These are phyloP conservation scores for Dysidea cf. avara DNA, from an alignment of 37 sponge, comb jelly and placozoan species.

Conservation along the genomic window DNA sequence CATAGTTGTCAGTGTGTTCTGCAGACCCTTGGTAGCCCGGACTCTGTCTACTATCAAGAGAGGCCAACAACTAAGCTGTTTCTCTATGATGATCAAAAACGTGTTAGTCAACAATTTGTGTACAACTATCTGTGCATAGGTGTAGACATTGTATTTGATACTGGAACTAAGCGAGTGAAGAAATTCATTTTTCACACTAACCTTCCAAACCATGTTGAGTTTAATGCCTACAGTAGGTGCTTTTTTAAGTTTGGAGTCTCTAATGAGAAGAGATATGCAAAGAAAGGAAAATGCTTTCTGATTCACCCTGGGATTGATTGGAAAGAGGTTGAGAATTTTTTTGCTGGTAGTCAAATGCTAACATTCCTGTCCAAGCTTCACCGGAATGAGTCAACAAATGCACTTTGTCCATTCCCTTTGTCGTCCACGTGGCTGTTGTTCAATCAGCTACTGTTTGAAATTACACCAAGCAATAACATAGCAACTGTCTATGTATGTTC, in stretches of 20 bases:
- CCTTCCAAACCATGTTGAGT: conserved; percentile 13
- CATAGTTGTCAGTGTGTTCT: conserved; percentile 4
- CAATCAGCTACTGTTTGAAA: conserved; percentile 18
- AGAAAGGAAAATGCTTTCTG: neutral
- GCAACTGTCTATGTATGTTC: conserved; percentile 3
- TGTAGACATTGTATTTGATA: conserved; percentile 1
- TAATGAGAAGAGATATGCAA: no score
- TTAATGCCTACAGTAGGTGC: conserved; percentile 9
- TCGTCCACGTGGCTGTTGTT: conserved; percentile 13
- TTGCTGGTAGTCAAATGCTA: neutral
- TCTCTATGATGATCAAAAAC: neutral
- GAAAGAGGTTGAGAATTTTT: neutral
- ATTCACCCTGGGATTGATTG: conserved; percentile 9
- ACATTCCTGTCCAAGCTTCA: neutral
- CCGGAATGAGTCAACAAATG: conserved; percentile 1
- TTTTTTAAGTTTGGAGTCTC: conserved; percentile 3
- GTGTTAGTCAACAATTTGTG: neutral
- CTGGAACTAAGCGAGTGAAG: conserved; percentile 1
- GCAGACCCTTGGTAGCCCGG: conserved; percentile 3
- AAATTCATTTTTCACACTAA: conserved; percentile 23
- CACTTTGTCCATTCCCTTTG: neutral
- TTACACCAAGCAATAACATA: neutral
- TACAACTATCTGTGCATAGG: conserved; percentile 9
- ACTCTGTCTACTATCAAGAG: conserved; percentile 3
- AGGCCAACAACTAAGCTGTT: no score